Evolutionary conservation across 2,888 invertebrate species (phyloP).

Genomic region (Mythimna pallens): DNA sequence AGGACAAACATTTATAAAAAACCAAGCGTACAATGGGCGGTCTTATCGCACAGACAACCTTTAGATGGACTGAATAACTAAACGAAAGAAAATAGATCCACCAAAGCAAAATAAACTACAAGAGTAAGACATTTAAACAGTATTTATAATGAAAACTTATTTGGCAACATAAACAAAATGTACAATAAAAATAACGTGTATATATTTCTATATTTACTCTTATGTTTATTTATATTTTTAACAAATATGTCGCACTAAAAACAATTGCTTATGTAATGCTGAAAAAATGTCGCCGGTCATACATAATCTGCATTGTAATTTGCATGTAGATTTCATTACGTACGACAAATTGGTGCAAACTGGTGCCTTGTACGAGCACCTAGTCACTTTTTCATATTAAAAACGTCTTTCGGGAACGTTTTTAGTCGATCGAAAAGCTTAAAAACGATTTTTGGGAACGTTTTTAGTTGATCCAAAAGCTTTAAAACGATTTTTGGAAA

Average conservation of each 20-base stretch:
- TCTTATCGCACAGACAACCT: too few relatives aligned
- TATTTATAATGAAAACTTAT: neutral
- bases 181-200: neutral
- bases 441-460: too few relatives aligned
- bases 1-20: too few relatives aligned
- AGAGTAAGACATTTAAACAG: too few relatives aligned
- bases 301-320: conserved; percentile 21
- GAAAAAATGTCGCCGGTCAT: conserved; percentile 4
- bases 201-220: neutral
- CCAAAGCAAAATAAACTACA: too few relatives aligned
- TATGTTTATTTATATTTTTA: conserved; percentile 27
- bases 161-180: conserved; percentile 20
- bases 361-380: neutral
- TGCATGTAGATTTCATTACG: conserved; percentile 10
- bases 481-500: too few relatives aligned
- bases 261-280: conserved; percentile 16
- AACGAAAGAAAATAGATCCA: too few relatives aligned
- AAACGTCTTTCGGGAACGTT: neutral
- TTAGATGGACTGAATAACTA: too few relatives aligned
- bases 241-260: conserved; percentile 18
- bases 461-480: too few relatives aligned
- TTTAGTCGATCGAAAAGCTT: neutral
- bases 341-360: neutral
- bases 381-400: too few relatives aligned
- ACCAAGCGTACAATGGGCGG: too few relatives aligned